A percentile compares a stretch with the other conserved stretches of the same genome.
phyloP scores from a whole-genome alignment of 2,113 vertebrate genomes.

The Apus apus region DNA sequence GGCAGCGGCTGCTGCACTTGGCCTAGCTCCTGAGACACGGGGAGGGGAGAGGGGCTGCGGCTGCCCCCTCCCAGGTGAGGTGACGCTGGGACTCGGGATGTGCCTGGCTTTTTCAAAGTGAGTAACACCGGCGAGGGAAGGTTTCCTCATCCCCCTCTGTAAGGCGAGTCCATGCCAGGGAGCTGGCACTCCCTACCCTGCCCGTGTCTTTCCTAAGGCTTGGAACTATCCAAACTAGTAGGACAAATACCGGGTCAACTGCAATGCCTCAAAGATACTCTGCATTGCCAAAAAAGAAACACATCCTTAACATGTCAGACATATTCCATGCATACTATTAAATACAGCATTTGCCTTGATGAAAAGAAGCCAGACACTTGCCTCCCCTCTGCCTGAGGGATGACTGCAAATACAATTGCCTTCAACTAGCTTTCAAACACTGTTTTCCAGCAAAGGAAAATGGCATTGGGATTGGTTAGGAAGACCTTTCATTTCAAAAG shows the following conservation, averaged over 20 bases:
- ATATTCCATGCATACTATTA: background rate
- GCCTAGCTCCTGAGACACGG: background rate
- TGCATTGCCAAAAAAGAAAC: background rate
- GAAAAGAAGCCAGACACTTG: background rate
- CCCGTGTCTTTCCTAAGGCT: background rate
- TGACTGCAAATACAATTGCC: background rate
- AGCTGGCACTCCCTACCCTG: background rate
- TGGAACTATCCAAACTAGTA: background rate
- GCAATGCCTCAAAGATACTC: background rate
- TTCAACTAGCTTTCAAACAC: background rate
- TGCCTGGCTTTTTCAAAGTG: background rate
- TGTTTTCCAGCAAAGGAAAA: conserved; percentile 25
- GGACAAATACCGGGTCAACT: background rate
- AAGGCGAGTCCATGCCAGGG: background rate
- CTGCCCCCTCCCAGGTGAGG: background rate
- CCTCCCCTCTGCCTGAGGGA: background rate
- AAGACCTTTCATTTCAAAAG: background rate
- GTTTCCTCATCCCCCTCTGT: background rate
- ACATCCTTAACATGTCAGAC: background rate
- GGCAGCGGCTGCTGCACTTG: background rate
- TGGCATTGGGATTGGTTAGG: background rate
- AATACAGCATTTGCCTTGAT: background rate
- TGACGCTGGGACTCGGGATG: background rate
- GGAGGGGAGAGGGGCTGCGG: background rate
- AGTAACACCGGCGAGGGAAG: background rate